These are phyloP conservation scores for Cyprinella venusta DNA, from an alignment of 2,797 vertebrate genomes.

Conservation along the genomic window DNA sequence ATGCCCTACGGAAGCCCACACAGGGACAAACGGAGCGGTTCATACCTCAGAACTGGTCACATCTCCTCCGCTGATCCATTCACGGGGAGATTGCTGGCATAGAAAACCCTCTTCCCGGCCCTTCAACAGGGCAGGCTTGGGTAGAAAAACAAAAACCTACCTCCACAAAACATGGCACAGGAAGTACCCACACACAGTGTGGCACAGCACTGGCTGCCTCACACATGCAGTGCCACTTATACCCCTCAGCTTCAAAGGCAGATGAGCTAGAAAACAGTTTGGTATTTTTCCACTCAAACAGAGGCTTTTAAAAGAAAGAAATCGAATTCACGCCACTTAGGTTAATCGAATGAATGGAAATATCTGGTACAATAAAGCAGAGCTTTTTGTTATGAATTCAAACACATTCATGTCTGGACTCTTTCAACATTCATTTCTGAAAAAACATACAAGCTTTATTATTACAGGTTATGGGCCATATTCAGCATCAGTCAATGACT, in stretches of 20 bases:
- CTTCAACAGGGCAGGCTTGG: constrained; percentile 7
- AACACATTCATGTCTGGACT: constrained; percentile 23
- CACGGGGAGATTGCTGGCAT: constrained; percentile 29
- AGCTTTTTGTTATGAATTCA: neutral
- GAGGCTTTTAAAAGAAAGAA: constrained; percentile 37
- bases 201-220: constrained; percentile 46
- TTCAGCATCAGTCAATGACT: constrained; percentile 30
- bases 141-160: neutral
- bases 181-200: constrained; percentile 54
- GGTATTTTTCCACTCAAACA: constrained; percentile 48
- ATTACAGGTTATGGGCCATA: constrained; percentile 36
- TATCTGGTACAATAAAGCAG: constrained; percentile 15
- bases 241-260: constrained; percentile 51
- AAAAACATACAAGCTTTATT: constrained; percentile 51
- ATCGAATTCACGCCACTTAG: neutral
- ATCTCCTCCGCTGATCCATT: constrained; percentile 48
- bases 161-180: constrained; percentile 48
- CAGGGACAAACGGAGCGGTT: constrained; percentile 46
- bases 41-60: constrained; percentile 58
- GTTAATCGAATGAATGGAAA: neutral
- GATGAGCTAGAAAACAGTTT: constrained; percentile 11
- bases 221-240: constrained; percentile 44
- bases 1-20: constrained; percentile 50
- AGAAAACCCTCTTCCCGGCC: constrained; percentile 20
- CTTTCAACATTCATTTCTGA: constrained; percentile 30